Percentiles rank a stretch among this genome's conserved stretches.
Evolutionary conservation across 2,888 invertebrate species (phyloP).

Genomic region (Drosophila putrida): DNA sequence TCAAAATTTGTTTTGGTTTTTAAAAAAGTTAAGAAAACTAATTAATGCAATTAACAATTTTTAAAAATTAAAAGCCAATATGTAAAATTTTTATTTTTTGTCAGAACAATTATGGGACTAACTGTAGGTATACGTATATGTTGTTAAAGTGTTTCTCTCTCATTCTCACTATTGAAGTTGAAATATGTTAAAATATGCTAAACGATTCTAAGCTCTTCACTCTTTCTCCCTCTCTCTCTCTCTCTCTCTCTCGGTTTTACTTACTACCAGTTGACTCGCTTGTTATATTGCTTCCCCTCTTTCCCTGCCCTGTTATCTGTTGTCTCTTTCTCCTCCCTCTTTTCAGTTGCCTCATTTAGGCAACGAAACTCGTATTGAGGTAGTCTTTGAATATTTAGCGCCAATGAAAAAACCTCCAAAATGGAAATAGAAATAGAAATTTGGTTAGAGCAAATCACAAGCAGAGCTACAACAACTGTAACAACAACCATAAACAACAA

Average conservation of each 20-base stretch:
- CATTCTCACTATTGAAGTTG: conserved; percentile 41
- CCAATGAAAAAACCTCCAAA: conserved; percentile 31
- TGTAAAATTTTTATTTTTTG: too few relatives aligned
- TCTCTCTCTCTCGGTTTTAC: conserved; percentile 4
- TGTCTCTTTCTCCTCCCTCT: conserved; percentile 1
- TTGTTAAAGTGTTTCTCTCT: conserved; percentile 17
- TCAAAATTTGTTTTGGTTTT: too few relatives aligned
- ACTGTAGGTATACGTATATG: conserved; percentile 15
- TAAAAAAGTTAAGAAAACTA: too few relatives aligned
- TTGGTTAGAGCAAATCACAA: conserved; percentile 23
- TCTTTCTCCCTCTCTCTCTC: not conserved
- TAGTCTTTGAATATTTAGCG: conserved; percentile 74
- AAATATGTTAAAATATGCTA: conserved; percentile 75
- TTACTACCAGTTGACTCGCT: conserved; percentile 23
- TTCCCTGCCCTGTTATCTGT: conserved; percentile 10
- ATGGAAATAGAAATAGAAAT: conserved; percentile 35
- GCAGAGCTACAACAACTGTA: conserved; percentile 6
- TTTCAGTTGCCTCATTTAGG: conserved; percentile 59
- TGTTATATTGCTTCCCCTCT: conserved; percentile 35
- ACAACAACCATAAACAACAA: conserved; percentile 23
- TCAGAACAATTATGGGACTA: too few relatives aligned
- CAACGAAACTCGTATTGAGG: conserved; percentile 79
- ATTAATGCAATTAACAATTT: too few relatives aligned
- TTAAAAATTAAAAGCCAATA: too few relatives aligned
- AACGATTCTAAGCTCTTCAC: conserved; percentile 58